Conservation (phyloP, 2,888 invertebrate genomes). For the Napeogenes sylphis region DNA sequence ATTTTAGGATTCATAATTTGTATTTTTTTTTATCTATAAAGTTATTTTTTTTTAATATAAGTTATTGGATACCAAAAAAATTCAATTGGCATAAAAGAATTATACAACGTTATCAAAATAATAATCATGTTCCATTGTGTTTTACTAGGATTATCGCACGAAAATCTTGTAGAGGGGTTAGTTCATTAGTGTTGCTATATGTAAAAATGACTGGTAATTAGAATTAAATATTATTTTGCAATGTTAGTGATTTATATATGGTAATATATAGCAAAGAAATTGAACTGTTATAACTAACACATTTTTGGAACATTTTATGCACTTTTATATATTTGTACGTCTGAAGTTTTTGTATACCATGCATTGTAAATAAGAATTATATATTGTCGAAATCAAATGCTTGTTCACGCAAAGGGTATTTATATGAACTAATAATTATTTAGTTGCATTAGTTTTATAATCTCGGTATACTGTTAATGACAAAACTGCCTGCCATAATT, state of each 20-base stretch:
- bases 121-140: neutral
- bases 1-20: too few relatives aligned
- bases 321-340: conserved; percentile 75
- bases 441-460: conserved; percentile 5
- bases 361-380: conserved; percentile 52
- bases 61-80: too few relatives aligned
- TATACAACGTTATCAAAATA: neutral
- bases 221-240: conserved; percentile 39
- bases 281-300: conserved; percentile 59
- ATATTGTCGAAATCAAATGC: conserved; percentile 27
- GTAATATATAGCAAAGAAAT: conserved; percentile 14
- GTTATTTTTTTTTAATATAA: too few relatives aligned
- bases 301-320: conserved; percentile 76
- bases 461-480: too few relatives aligned
- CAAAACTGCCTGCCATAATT: conserved; percentile 3
- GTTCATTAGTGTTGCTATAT: conserved; percentile 33
- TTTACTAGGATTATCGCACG: too few relatives aligned
- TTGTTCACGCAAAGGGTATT: conserved; percentile 7
- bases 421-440: neutral
- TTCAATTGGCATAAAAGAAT: too few relatives aligned
- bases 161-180: neutral
- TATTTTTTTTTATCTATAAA: too few relatives aligned
- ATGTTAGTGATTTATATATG: conserved; percentile 36
- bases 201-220: conserved; percentile 26
- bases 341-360: conserved; percentile 59